phyloP scores from a whole-genome alignment of 1,140 invertebrate genomes.

The Zaprionus lachaisei region DNA sequence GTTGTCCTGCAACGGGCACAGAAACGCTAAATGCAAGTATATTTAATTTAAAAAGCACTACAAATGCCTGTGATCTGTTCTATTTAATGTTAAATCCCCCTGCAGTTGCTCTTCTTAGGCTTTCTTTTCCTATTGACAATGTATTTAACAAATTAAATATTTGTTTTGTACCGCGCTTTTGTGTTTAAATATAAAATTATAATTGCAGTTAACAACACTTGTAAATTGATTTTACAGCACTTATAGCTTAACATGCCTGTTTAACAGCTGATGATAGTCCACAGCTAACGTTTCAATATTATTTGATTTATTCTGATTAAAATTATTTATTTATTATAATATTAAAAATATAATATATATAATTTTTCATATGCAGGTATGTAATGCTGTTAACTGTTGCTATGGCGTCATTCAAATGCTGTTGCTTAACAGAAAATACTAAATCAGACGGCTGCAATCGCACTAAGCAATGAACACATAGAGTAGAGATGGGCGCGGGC shows the following conservation, averaged over 20 bases:
- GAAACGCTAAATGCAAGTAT: not conserved
- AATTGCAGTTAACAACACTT: not conserved
- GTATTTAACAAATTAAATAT: not conserved
- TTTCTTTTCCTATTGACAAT: not conserved
- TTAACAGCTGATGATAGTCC: not conserved
- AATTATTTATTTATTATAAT: no score
- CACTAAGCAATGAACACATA: not conserved
- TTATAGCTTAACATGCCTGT: not conserved
- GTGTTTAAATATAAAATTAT: not conserved
- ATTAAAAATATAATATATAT: no score
- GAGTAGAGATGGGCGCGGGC: no score
- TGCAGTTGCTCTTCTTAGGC: not conserved
- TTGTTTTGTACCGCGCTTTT: not conserved
- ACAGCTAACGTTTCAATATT: no score
- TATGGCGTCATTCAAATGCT: not conserved
- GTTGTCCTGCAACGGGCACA: not conserved
- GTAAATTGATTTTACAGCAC: not conserved
- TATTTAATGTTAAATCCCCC: not conserved
- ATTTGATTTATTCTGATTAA: no score
- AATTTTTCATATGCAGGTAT: not conserved
- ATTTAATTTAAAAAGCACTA: not conserved
- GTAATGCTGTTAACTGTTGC: not conserved
- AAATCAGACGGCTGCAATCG: not conserved
- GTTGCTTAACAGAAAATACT: not conserved
- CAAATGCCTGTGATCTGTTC: not conserved